Conservation (phyloP, 2,888 invertebrate genomes). For the Rhingia campestris region DNA sequence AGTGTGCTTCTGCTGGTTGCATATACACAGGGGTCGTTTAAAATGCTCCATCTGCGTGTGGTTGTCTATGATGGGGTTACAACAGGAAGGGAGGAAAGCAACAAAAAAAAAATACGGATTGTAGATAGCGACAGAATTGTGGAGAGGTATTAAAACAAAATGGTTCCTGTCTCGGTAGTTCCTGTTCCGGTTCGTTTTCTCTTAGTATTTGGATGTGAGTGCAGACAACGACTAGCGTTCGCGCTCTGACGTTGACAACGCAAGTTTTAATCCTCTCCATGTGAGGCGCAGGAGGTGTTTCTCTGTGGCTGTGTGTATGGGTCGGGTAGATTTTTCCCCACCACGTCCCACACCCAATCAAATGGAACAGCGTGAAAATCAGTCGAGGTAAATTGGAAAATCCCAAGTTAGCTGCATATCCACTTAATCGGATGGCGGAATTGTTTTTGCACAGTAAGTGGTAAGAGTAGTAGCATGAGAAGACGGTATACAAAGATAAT, state of each 20-base stretch:
- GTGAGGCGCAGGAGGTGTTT: neutral
- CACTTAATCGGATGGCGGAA: conserved; percentile 72
- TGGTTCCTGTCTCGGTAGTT: conserved; percentile 73
- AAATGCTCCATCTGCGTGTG: conserved; percentile 63
- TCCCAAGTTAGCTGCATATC: conserved; percentile 73
- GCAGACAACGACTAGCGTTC: conserved; percentile 1
- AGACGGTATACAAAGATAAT: conserved; percentile 67
- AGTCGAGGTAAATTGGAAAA: conserved; percentile 72
- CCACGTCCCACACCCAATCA: conserved; percentile 6
- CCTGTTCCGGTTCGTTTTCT: conserved; percentile 68
- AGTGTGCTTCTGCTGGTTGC: conserved; percentile 51
- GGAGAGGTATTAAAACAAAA: conserved; percentile 73
- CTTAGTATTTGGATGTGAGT: conserved; percentile 6
- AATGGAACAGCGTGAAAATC: conserved; percentile 68
- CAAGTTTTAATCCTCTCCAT: conserved; percentile 8
- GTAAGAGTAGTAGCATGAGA: conserved; percentile 35
- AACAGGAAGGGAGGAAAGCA: conserved; percentile 1
- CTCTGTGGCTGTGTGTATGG: too few species aligned
- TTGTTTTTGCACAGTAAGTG: conserved; percentile 69
- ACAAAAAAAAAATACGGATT: conserved; percentile 34
- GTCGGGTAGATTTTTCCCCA: neutral
- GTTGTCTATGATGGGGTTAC: conserved; percentile 12
- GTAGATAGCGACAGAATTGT: conserved; percentile 67
- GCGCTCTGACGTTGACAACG: conserved; percentile 14
- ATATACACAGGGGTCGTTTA: conserved; percentile 62